Evolutionary conservation across 1,140 invertebrate genomes (phyloP).

Genomic region (Dufourea novaeangliae): DNA sequence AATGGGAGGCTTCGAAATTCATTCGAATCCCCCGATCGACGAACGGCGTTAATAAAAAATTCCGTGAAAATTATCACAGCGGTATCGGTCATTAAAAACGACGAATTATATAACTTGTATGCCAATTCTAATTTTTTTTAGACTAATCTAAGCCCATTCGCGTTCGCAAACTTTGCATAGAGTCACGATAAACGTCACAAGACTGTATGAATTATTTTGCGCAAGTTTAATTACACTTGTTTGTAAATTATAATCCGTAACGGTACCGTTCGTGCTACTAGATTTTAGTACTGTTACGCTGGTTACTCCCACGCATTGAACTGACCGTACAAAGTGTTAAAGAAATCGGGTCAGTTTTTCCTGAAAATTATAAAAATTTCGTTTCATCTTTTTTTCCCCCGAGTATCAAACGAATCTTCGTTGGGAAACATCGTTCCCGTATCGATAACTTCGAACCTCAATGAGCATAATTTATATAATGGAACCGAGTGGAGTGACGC

Average conservation of each 20-base stretch:
- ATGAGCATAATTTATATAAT: not conserved
- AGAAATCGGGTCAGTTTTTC: not conserved
- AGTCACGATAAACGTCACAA: not conserved
- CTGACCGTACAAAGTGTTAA: too few species aligned
- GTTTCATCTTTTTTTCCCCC: not conserved
- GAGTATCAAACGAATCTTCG: not conserved
- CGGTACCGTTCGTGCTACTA: constrained; percentile 17
- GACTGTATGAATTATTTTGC: constrained; percentile 25
- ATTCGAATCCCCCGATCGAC: not conserved
- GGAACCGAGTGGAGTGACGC: not conserved
- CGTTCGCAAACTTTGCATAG: too few species aligned
- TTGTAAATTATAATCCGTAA: constrained; percentile 32
- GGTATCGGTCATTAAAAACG: too few species aligned
- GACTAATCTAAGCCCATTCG: too few species aligned
- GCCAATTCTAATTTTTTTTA: too few species aligned
- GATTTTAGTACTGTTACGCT: constrained; percentile 28
- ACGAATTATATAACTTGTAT: too few species aligned
- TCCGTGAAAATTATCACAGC: too few species aligned
- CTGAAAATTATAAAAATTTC: not conserved
- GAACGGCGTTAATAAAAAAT: too few species aligned
- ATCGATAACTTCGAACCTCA: not conserved
- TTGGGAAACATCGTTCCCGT: not conserved
- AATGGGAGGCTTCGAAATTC: not conserved
- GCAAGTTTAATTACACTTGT: not conserved
- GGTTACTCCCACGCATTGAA: constrained; percentile 4